These are phyloP conservation scores for Phlogophora meticulosa DNA, from an alignment of 2,888 invertebrate species.

Conservation along the genomic window DNA sequence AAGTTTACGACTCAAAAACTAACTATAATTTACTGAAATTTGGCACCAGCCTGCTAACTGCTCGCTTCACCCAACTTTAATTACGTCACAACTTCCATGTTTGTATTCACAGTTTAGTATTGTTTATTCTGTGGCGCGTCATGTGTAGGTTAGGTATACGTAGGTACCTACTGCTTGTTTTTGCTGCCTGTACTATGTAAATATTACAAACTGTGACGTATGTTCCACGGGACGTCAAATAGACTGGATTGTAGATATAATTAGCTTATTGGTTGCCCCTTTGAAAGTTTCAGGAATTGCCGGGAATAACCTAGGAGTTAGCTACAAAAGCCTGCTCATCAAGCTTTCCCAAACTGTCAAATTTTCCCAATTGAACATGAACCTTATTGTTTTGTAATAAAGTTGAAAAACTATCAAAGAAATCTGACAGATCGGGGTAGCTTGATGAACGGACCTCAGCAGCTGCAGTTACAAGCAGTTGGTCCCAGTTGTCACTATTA, in stretches of 20 bases:
- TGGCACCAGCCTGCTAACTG: slow-evolving; percentile 33
- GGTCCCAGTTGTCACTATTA: no score
- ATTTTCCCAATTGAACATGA: no score
- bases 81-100: slow-evolving; percentile 52
- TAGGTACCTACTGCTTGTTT: slow-evolving; percentile 12
- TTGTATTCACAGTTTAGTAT: slow-evolving; percentile 57
- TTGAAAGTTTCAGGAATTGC: not conserved
- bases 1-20: slow-evolving; percentile 26
- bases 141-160: slow-evolving; percentile 37
- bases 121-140: slow-evolving; percentile 57
- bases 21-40: slow-evolving; percentile 19
- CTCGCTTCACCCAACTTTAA: slow-evolving; percentile 3
- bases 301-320: no score
- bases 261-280: not conserved
- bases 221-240: not conserved
- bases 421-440: no score
- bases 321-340: no score
- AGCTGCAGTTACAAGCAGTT: no score
- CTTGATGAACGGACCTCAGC: no score
- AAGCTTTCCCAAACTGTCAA: no score
- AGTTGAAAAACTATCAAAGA: no score
- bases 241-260: not conserved
- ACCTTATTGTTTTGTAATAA: no score
- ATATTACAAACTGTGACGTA: slow-evolving; percentile 31
- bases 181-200: slow-evolving; percentile 1